Percentiles rank a stretch among this genome's conserved stretches.
Conservation (phyloP, 1,140 invertebrate genomes). For the Ditylenchus dipsaci region DNA sequence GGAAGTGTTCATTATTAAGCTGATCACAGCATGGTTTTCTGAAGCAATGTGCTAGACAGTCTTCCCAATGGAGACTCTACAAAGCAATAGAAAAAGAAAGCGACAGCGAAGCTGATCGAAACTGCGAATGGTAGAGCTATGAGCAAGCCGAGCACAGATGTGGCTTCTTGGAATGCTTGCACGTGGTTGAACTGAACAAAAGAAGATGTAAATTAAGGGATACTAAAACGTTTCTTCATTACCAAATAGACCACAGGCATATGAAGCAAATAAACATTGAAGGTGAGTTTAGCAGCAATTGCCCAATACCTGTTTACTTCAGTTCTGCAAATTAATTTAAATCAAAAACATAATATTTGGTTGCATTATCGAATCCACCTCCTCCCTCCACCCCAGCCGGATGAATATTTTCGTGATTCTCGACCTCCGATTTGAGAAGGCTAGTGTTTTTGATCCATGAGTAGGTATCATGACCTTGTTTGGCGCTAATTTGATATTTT, state of each 20-base stretch:
- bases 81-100: constrained; percentile 50
- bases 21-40: too few relatives aligned
- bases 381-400: too few relatives aligned
- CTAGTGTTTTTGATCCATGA: too few relatives aligned
- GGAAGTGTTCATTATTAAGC: too few relatives aligned
- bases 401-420: too few relatives aligned
- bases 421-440: too few relatives aligned
- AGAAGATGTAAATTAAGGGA: not conserved
- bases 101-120: constrained; percentile 36
- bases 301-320: constrained; percentile 34
- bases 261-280: constrained; percentile 51
- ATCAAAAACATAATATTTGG: not conserved
- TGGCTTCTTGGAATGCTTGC: constrained; percentile 42
- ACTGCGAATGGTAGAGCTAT: constrained; percentile 48
- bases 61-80: constrained; percentile 41
- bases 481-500: not conserved
- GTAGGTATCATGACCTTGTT: not conserved
- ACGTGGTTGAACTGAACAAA: constrained; percentile 49
- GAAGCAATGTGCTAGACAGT: not conserved
- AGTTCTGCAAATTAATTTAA: constrained; percentile 28
- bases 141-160: constrained; percentile 35
- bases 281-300: constrained; percentile 50
- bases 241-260: constrained; percentile 51
- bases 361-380: too few relatives aligned
- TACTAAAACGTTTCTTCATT: not conserved